Percentiles rank a stretch among this genome's conserved stretches.
Evolutionary conservation across 2,888 invertebrate genomes (phyloP).

Genomic region (Rhagonycha fulva): DNA sequence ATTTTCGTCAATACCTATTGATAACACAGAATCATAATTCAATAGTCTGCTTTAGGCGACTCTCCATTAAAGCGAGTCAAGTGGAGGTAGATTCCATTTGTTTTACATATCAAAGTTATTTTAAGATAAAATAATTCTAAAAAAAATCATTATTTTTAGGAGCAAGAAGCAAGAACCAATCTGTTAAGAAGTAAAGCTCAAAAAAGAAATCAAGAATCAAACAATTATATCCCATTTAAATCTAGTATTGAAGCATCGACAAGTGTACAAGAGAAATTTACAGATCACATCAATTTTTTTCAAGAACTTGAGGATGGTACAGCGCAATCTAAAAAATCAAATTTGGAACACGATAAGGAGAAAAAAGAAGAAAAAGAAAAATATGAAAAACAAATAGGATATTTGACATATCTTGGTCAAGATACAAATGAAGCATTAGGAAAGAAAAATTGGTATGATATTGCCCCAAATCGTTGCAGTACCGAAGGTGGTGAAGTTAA

Average conservation of each 20-base stretch:
- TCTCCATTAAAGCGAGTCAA: no score
- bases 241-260: slow-evolving; percentile 24
- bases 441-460: slow-evolving; percentile 88
- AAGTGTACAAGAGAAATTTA: slow-evolving; percentile 6
- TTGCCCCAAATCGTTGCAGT: slow-evolving; percentile 63
- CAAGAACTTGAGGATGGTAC: slow-evolving; percentile 78
- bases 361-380: slow-evolving; percentile 90
- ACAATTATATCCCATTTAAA: slow-evolving; percentile 40
- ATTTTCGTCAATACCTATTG: no score
- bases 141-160: slow-evolving; percentile 56
- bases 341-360: slow-evolving; percentile 88
- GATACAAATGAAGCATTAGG: slow-evolving; percentile 86
- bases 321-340: slow-evolving; percentile 65
- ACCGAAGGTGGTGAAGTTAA: slow-evolving; percentile 65
- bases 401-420: slow-evolving; percentile 93
- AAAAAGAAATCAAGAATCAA: slow-evolving; percentile 50
- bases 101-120: no score
- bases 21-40: no score
- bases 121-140: no score
- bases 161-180: slow-evolving; percentile 81
- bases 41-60: no score
- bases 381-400: slow-evolving; percentile 97
- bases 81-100: no score
- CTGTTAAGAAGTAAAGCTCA: slow-evolving; percentile 70
- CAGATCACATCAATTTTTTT: slow-evolving; percentile 59